Evolutionary conservation across 2,888 invertebrate genomes (phyloP), one percentile per base, ranked within the genome.

Genomic region (Xiphydria camelus): DNA sequence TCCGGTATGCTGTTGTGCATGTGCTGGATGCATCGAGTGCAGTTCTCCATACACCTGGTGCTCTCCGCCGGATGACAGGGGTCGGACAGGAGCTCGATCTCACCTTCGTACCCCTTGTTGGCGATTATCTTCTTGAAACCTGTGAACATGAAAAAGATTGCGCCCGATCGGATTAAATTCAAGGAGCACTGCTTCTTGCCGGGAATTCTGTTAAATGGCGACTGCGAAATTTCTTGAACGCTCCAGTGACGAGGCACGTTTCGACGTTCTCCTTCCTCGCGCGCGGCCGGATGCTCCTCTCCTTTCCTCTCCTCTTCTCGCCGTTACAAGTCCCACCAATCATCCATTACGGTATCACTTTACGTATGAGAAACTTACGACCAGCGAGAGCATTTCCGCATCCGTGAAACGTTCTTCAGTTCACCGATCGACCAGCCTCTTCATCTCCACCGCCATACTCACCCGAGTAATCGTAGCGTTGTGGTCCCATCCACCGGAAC

Each of bases 401-500:
- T n/a, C n/a, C n/a, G n/a, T n/a, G 14, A 26, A 4, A 26, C 2
- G 4, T 4, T 2, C 9, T 4, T 1, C 2, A 12, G 9, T 4
- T 6, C 7, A 29, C 12, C 29, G 6, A 5, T 14, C 4, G 4
- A 12, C 4, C n/a, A n/a, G n/a, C n/a, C n/a, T n/a, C n/a, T n/a
- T n/a, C n/a, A n/a, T n/a, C n/a, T n/a, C n/a, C n/a, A n/a, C n/a
- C n/a, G n/a, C n/a, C n/a, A n/a, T n/a, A n/a, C 62, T 57, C 66
- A 85, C 88, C 90, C 41, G 87, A 83, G 73, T 86, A 87, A 62
- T 89, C 87, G 68, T 93, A 93, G 53, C 92, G 79, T 53, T 83
- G 83, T 10, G 92, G 91, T 25, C 93, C 93, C 86, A 93, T 87
- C 88, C 90, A 91, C 32, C 92, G 80, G 61, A 88, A 85, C 49